Base-by-base conservation (phyloP, 2,888 invertebrate genomes). In the Tipula lateralis region DNA sequence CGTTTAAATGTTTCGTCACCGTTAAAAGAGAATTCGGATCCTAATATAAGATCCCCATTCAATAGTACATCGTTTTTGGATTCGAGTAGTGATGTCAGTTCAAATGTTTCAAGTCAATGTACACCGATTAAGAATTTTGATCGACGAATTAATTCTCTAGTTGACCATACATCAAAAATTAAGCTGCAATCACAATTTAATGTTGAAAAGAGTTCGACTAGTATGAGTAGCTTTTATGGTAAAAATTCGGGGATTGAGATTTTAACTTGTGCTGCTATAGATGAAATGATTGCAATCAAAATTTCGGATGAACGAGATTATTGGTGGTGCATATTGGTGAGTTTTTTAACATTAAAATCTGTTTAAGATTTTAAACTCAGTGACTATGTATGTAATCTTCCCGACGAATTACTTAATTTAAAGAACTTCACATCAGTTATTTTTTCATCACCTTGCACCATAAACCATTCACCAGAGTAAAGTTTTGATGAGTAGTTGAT, bases 321-420 rank as follows among this genome's bases (percentile, higher is more conserved):
- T 87, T 96, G 96, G 94, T 90, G 91, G 92, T 96, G 96, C 88
- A 93, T 96, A 88, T 89, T 96, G 91, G 94, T 94, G 88, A 91
- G 89, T 88, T n/a, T n/a, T n/a, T n/a, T n/a, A n/a, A n/a, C n/a
- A n/a, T n/a, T n/a, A n/a, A n/a, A n/a, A n/a, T n/a, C n/a, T n/a
- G n/a, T n/a, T n/a, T n/a, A n/a, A n/a, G n/a, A n/a, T n/a, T n/a
- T n/a, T n/a, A n/a, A n/a, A n/a, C n/a, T n/a, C n/a, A n/a, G n/a
- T n/a, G n/a, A n/a, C n/a, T n/a, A n/a, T n/a, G n/a, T n/a, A n/a
- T n/a, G n/a, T n/a, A n/a, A n/a, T n/a, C n/a, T n/a, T n/a, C n/a
- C n/a, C n/a, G n/a, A n/a, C n/a, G n/a, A n/a, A n/a, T n/a, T n/a
- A n/a, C n/a, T n/a, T n/a, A n/a, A n/a, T n/a, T n/a, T n/a, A n/a